Evolutionary conservation across 2,888 invertebrate genomes (phyloP).

Genomic region (Parasteatoda lunata): DNA sequence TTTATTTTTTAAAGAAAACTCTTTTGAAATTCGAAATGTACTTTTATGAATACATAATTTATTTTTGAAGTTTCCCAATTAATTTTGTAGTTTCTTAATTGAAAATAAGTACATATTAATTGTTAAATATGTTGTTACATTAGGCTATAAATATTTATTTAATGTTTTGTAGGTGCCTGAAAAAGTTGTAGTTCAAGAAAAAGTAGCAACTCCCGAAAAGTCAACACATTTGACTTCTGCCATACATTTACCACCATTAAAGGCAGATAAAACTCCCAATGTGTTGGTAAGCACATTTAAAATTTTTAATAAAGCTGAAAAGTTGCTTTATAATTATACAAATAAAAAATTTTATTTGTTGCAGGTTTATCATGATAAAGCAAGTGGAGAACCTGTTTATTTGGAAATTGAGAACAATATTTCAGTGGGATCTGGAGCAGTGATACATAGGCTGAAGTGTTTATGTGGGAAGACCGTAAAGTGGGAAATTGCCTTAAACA

Average conservation of each 20-base stretch:
- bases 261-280: slow-evolving; percentile 57
- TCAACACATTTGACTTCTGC: slow-evolving; percentile 63
- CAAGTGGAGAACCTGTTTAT: slow-evolving; percentile 44
- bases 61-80: not conserved
- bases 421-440: slow-evolving; percentile 70
- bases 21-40: not conserved
- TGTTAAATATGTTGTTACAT: not conserved
- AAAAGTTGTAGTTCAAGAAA: slow-evolving; percentile 43
- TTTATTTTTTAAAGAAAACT: not conserved
- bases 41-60: not conserved
- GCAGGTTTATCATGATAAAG: slow-evolving; percentile 62
- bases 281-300: slow-evolving; percentile 32
- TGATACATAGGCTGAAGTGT: slow-evolving; percentile 70
- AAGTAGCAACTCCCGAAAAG: slow-evolving; percentile 37
- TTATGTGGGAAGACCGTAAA: slow-evolving; percentile 33
- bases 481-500: slow-evolving; percentile 71
- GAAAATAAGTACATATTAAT: no score
- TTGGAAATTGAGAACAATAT: slow-evolving; percentile 74
- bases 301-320: not conserved
- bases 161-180: slow-evolving; percentile 42
- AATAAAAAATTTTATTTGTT: not conserved
- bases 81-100: no score
- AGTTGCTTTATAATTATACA: not conserved
- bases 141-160: not conserved
- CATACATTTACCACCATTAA: slow-evolving; percentile 72